A percentile compares a stretch with the other conserved stretches of the same genome.
Evolutionary conservation across 2,888 invertebrate species (phyloP).

Genomic region (Drosophila helvetica): DNA sequence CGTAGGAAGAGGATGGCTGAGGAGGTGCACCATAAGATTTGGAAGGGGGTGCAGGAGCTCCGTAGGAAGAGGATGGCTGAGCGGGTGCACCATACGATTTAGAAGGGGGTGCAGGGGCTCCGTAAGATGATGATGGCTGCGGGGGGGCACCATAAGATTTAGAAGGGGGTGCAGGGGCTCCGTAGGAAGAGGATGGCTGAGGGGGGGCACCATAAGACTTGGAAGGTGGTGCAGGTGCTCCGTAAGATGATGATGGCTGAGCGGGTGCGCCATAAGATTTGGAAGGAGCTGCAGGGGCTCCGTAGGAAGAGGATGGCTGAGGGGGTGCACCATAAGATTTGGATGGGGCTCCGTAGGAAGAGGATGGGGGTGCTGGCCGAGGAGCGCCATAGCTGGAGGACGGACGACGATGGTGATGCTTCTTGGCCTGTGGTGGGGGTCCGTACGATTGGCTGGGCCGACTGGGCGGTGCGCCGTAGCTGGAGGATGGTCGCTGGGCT

Average conservation of each 20-base stretch:
- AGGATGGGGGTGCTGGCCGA: constrained; percentile 34
- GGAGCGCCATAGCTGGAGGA: constrained; percentile 85
- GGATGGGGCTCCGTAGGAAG: constrained; percentile 66
- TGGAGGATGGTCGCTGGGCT: constrained; percentile 78
- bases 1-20: constrained; percentile 57
- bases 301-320: constrained; percentile 83
- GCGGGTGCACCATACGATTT: constrained; percentile 62
- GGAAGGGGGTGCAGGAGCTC: constrained; percentile 22
- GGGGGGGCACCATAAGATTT: constrained; percentile 55
- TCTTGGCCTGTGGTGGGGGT: constrained; percentile 78
- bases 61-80: constrained; percentile 59
- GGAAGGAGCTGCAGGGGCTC: constrained; percentile 84
- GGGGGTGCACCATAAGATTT: constrained; percentile 63
- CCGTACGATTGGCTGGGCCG: constrained; percentile 82
- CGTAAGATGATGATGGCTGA: constrained; percentile 83
- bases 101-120: constrained; percentile 49
- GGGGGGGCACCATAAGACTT: constrained; percentile 52
- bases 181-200: constrained; percentile 83
- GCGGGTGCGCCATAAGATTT: constrained; percentile 52
- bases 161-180: constrained; percentile 81
- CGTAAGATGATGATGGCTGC: constrained; percentile 68
- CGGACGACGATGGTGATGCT: constrained; percentile 82
- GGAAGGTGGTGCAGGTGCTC: constrained; percentile 83
- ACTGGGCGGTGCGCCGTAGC: constrained; percentile 81
- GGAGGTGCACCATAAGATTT: constrained; percentile 55